Evolutionary conservation across 2,888 invertebrate genomes (phyloP).

Genomic region (Eristalis arbustorum): DNA sequence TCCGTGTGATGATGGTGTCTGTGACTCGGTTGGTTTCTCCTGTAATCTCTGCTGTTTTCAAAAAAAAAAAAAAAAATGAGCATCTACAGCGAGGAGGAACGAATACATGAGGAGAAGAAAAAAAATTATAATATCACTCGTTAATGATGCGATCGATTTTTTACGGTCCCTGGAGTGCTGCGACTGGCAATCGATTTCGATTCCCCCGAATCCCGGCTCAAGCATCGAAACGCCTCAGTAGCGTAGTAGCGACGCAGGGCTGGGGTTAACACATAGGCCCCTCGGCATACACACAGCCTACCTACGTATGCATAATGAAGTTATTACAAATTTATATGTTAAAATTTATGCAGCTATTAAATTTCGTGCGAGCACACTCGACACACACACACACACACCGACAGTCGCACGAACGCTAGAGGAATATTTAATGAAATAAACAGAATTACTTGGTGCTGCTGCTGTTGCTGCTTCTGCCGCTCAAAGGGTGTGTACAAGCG

Average conservation of each 20-base stretch:
- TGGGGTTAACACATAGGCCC: conserved; percentile 6
- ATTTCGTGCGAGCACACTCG: conserved; percentile 53
- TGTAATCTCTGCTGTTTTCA: conserved; percentile 38
- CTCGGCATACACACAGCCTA: not conserved
- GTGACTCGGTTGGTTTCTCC: conserved; percentile 26
- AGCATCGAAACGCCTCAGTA: conserved; percentile 23
- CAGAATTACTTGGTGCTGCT: conserved; percentile 41
- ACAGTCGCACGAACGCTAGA: conserved; percentile 47
- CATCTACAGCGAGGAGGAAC: not conserved
- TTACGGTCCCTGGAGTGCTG: conserved; percentile 52
- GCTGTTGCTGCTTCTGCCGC: conserved; percentile 5
- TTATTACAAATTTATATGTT: conserved; percentile 65
- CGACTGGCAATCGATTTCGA: conserved; percentile 55
- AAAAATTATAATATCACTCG: conserved; percentile 43
- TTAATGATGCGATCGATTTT: conserved; percentile 68
- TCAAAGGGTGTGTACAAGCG: conserved; percentile 62
- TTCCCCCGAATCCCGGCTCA: conserved; percentile 34
- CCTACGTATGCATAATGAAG: conserved; percentile 65
- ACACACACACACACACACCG: conserved; percentile 14
- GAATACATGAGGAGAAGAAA: not conserved
- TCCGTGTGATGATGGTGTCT: conserved; percentile 15
- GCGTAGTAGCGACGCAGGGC: conserved; percentile 32
- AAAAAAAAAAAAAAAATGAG: too few relatives aligned
- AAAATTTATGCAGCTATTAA: conserved; percentile 70
- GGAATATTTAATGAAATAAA: conserved; percentile 66